Conservation (phyloP, 1,140 invertebrate genomes). For the Drosophila arawakana region DNA sequence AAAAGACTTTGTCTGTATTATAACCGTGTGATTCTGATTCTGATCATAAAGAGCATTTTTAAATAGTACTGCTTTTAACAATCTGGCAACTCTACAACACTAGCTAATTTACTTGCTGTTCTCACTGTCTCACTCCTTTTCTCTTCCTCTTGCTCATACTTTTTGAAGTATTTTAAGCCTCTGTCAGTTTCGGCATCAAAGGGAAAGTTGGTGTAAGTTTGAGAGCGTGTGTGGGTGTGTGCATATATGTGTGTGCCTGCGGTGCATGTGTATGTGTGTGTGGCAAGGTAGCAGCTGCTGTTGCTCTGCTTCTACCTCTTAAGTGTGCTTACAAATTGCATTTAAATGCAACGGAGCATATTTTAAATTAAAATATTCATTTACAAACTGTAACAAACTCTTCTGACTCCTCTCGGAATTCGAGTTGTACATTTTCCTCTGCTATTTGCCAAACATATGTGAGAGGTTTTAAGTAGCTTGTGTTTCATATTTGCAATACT, state of each 20-base stretch:
- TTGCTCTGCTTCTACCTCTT: conserved; percentile 16
- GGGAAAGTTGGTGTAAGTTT: neutral
- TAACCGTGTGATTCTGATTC: neutral
- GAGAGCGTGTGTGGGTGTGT: neutral
- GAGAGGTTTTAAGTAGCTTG: neutral
- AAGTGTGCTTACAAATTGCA: conserved; percentile 32
- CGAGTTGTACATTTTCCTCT: neutral
- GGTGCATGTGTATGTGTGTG: neutral
- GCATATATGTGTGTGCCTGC: neutral
- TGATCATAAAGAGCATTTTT: conserved; percentile 64
- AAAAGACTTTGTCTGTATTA: conserved; percentile 7
- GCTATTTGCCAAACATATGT: neutral
- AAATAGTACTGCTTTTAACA: conserved; percentile 42
- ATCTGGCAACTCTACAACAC: conserved; percentile 40
- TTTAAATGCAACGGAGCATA: conserved; percentile 7
- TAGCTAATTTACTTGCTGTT: conserved; percentile 53
- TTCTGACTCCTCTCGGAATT: neutral
- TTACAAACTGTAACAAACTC: neutral
- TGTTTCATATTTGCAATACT: neutral
- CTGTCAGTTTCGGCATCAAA: conserved; percentile 12
- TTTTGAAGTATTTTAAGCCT: neutral
- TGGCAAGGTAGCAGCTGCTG: conserved; percentile 1
- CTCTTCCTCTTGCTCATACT: neutral
- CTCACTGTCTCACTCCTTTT: conserved; percentile 9
- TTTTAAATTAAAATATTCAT: conserved; percentile 15